These are phyloP conservation scores for Spodoptera litura DNA, from an alignment of 1,140 invertebrate genomes.

Conservation along the genomic window DNA sequence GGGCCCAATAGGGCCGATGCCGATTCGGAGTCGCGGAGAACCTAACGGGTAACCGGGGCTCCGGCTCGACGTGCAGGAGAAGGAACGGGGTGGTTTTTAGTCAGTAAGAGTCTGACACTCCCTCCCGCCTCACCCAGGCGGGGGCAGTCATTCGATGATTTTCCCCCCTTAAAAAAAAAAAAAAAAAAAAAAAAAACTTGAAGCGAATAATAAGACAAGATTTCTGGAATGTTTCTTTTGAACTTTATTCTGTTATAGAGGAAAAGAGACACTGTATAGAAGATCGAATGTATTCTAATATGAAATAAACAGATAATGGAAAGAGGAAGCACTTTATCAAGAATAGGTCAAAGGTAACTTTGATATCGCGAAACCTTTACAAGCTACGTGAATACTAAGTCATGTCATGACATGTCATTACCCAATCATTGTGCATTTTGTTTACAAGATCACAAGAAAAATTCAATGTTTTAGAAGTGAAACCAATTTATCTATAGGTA, in stretches of 20 bases:
- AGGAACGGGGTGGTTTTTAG: too few relatives aligned
- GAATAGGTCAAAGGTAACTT: conserved; percentile 4
- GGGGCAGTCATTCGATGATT: too few relatives aligned
- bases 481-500: background rate
- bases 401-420: background rate
- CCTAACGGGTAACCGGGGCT: too few relatives aligned
- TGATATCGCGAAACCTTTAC: conserved; percentile 19
- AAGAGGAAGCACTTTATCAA: conserved; percentile 18
- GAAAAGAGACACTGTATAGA: too few relatives aligned
- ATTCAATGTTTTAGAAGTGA: background rate
- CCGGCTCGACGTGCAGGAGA: too few relatives aligned
- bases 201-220: background rate
- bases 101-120: too few relatives aligned
- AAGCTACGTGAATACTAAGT: conserved; percentile 3
- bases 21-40: too few relatives aligned
- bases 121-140: too few relatives aligned
- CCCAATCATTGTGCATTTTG: background rate
- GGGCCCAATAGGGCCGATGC: too few relatives aligned
- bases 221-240: background rate
- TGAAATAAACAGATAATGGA: background rate
- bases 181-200: too few relatives aligned
- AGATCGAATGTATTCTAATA: background rate
- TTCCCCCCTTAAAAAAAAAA: too few relatives aligned
- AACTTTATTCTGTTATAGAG: too few relatives aligned
- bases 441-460: conserved; percentile 12